Conservation (phyloP, 2,888 invertebrate species). For the Pomacea canaliculata region DNA sequence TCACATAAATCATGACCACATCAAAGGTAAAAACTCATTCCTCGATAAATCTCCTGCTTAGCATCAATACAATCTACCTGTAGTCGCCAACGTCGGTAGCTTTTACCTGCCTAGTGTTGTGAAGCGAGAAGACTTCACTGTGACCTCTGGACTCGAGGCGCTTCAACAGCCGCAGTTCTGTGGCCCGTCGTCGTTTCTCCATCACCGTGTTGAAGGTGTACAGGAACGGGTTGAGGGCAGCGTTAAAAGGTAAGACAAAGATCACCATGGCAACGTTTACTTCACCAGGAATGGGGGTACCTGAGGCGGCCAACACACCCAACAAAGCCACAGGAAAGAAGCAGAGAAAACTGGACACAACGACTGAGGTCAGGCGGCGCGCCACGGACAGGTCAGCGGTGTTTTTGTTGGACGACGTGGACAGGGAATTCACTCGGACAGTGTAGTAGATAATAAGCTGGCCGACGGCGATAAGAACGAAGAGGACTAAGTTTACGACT, state of each 20-base stretch:
- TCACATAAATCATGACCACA: too few relatives aligned
- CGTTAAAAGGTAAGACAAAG: conserved; percentile 22
- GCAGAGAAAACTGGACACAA: conserved; percentile 20
- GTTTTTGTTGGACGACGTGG: background rate
- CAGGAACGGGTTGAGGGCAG: conserved; percentile 20
- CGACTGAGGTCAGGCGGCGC: conserved; percentile 17
- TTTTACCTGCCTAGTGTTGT: too few relatives aligned
- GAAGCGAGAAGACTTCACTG: too few relatives aligned
- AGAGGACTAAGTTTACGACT: conserved; percentile 58
- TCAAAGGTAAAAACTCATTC: too few relatives aligned
- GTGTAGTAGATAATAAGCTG: conserved; percentile 63
- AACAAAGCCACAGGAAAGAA: conserved; percentile 22
- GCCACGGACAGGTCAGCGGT: conserved; percentile 11
- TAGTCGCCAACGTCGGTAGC: too few relatives aligned
- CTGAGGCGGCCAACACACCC: conserved; percentile 11
- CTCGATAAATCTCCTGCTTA: too few relatives aligned
- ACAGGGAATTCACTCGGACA: conserved; percentile 25
- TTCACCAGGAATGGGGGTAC: conserved; percentile 12
- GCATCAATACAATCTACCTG: too few relatives aligned
- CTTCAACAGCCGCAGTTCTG: conserved; percentile 9
- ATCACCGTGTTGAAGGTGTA: conserved; percentile 19
- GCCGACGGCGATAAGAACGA: conserved; percentile 60
- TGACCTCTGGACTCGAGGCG: background rate
- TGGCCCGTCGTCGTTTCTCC: conserved; percentile 14
- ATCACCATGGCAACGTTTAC: conserved; percentile 14